These are phyloP conservation scores for Morone saxatilis DNA, from an alignment of 2,113 vertebrate species.

Conservation along the genomic window DNA sequence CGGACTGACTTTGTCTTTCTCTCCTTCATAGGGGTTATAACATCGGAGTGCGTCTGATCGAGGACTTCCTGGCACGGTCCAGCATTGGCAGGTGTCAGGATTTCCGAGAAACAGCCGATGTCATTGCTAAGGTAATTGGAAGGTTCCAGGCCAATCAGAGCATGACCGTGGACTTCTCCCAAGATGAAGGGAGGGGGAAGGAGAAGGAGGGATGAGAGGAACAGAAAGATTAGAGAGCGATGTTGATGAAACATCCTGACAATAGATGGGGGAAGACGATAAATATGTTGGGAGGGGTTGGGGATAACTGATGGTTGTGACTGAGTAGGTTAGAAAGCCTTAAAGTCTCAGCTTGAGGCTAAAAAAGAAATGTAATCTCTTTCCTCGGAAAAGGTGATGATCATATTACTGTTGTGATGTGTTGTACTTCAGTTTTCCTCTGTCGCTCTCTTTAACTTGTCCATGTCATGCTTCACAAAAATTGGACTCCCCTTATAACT, in stretches of 20 bases:
- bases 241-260: constrained; percentile 20
- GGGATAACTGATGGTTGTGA: neutral
- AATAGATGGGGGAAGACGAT: constrained; percentile 7
- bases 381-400: neutral
- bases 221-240: neutral
- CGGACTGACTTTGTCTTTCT: neutral
- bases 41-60: constrained; percentile 97
- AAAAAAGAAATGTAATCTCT: constrained; percentile 32
- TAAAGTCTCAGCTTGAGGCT: constrained; percentile 25
- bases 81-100: constrained; percentile 97
- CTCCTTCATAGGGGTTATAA: constrained; percentile 93
- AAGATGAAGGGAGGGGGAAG: constrained; percentile 28
- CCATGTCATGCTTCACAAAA: neutral
- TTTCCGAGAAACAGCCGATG: constrained; percentile 98
- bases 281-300: neutral
- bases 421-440: neutral
- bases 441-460: neutral
- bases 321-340: constrained; percentile 7
- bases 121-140: constrained; percentile 95
- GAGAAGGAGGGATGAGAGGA: constrained; percentile 8
- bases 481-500: neutral
- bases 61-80: constrained; percentile 98
- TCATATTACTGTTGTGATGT: neutral
- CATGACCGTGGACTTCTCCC: constrained; percentile 54
- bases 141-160: constrained; percentile 60